Conservation (phyloP, 2,888 invertebrate genomes). For the Chrysopilus asiliformis region DNA sequence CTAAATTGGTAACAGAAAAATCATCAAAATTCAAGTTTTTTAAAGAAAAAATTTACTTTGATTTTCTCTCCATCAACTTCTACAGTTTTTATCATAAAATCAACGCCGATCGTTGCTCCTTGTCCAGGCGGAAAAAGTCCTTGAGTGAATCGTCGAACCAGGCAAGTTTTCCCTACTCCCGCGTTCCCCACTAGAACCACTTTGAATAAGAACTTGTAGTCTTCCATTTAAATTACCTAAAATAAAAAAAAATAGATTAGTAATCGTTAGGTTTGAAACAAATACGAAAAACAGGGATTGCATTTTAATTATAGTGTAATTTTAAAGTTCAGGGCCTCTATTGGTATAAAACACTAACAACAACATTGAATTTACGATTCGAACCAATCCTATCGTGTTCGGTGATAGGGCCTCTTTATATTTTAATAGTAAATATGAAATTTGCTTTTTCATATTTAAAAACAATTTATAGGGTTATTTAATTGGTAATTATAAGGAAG, state of each 20-base stretch:
- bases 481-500: not conserved
- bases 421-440: too few relatives aligned
- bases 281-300: too few relatives aligned
- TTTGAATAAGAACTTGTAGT: conserved; percentile 98
- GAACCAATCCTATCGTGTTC: too few relatives aligned
- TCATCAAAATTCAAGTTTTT: conserved; percentile 3
- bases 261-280: too few relatives aligned
- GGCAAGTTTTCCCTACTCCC: conserved; percentile 95
- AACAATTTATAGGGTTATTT: not conserved
- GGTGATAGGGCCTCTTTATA: too few relatives aligned
- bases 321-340: too few relatives aligned
- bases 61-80: conserved; percentile 93
- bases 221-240: conserved; percentile 91
- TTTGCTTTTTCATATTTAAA: too few relatives aligned
- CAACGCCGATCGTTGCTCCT: conserved; percentile 96
- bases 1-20: conserved; percentile 38
- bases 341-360: too few relatives aligned
- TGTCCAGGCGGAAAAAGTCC: conserved; percentile 98
- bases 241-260: too few relatives aligned
- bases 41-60: conserved; percentile 45
- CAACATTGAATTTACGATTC: too few relatives aligned
- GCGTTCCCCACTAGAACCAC: conserved; percentile 97
- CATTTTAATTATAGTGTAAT: too few relatives aligned
- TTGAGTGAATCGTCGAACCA: conserved; percentile 93
- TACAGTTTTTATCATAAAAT: conserved; percentile 99